Base-by-base conservation (phyloP, 2,797 vertebrate genomes). In the Lagodon rhomboides region DNA sequence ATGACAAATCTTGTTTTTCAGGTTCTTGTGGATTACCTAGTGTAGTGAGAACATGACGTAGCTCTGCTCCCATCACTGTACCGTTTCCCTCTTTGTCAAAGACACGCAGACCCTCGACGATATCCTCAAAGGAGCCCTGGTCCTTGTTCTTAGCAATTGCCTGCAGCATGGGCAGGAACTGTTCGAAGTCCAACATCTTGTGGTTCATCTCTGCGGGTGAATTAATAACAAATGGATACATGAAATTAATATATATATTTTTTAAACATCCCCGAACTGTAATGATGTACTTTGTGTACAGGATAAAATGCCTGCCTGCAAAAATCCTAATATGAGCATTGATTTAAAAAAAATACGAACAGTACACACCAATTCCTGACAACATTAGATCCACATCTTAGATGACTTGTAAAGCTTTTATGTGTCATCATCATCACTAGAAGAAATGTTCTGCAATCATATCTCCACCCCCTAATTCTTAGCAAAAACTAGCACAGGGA, bases 81-180 rank as follows among this genome's bases (percentile, higher is more conserved):
- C 97, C 97, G 0, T 99, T 98, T 74, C 97, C 97, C 87, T 99
- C 97, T 82, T 98, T 99, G 94, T 99, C 97, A 54, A 99, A 99
- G 20, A 98, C 97, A 30, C 96, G 91, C 75, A 99, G 93, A 10
- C 97, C 97, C 87, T 98, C 97, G 0, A 97, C 96, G 2, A 97
- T 97, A 49, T 98, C 97, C 77, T 99, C 97, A 16, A 96, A 97
- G 17, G 96, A 97, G 23, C 97, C 97, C 90, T 97, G 97, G 87
- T 98, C 97, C 93, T 97, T 98, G 94, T 97, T 98, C 94, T 98
- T 98, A 49, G 96, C 96, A 13, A 98, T 95, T 1, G 97, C 96
- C 63, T 98, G 97, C 84, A 98, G 94, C 97, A 97, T 98, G 63
- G 97, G 97, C 89, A 99, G 95, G 93, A 98, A 98, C 93, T 98